Conservation (phyloP, 2,113 vertebrate genomes). For the Micronisus gabar region DNA sequence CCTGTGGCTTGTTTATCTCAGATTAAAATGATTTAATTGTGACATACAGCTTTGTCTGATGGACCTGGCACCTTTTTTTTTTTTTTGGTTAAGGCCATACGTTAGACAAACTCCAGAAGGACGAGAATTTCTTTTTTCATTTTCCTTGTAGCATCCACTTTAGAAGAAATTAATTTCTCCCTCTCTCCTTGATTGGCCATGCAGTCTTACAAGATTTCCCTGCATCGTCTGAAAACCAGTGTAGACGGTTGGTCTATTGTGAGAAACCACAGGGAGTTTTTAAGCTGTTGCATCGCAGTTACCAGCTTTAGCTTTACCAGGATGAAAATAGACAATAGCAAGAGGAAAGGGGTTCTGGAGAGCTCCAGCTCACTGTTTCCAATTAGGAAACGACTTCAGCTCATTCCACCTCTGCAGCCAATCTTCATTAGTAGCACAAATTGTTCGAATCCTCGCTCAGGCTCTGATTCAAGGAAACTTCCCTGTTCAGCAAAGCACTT, state of each 20-base stretch:
- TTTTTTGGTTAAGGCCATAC: background rate
- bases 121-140: background rate
- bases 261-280: constrained; percentile 35
- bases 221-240: background rate
- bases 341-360: background rate
- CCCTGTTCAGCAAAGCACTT: background rate
- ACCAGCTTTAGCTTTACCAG: constrained; percentile 14
- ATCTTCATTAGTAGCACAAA: background rate
- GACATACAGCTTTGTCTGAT: background rate
- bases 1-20: constrained; percentile 13
- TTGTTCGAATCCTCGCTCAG: fast-evolving
- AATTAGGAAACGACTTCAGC: background rate
- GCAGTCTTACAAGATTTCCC: constrained; percentile 15
- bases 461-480: background rate
- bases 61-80: background rate
- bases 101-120: background rate
- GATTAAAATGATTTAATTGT: constrained; percentile 16
- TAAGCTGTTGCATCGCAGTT: background rate
- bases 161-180: constrained; percentile 44
- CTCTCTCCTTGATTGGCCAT: background rate
- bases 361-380: constrained; percentile 13
- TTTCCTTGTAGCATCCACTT: constrained; percentile 26
- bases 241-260: constrained; percentile 3
- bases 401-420: background rate
- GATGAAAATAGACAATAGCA: background rate